Evolutionary conservation across 2,888 invertebrate species (phyloP), one percentile per base, ranked within the genome.

Genomic region (Alsophila aescularia): DNA sequence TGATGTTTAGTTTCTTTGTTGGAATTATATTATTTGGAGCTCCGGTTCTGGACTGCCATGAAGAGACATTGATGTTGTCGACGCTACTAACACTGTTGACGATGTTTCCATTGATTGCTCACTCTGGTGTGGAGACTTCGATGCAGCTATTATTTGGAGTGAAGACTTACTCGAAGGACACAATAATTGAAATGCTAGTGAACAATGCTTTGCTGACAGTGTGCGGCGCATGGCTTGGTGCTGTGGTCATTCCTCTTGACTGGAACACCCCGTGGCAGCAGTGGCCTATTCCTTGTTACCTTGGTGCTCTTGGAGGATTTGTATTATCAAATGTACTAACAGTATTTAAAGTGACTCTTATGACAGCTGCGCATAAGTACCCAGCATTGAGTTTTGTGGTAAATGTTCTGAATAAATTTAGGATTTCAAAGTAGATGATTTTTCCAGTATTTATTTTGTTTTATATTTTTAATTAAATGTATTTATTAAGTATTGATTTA

Each of bases 251-350:
- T 63, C 98, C 98, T 0, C 86, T 98, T 27, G 98, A 98, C 79
- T 98, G 98, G 98, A 96, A 97, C 81, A 93, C 95, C 41, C 95
- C 96, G 0, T 98, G 97, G 97, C 98, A 98, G 90, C 93, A 86
- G 54, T 96, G 96, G 95, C 96, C 96, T 0, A 93, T 95, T 65
- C 94, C 96, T 0, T 95, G 95, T 70, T 93, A 93, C 57, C 83
- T 94, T 0, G 95, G 95, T n/a, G 94, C 95, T 1, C 75, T 95
- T 0, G 77, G 93, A 42, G 95, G 95, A 4, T 94, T 93, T 69
- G 79, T 93, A 2, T 60, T 92, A 9, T 92, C 93, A 0, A 93
- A 94, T 82, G 88, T 93, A 14, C 57, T 93, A 35, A 91, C 90
- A n/a, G 81, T 93, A 36, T 68, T 91, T 13, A 92, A 88, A 77